These are phyloP conservation scores for Leguminivora glycinivorella DNA, from an alignment of 1,140 invertebrate genomes.

Conservation along the genomic window DNA sequence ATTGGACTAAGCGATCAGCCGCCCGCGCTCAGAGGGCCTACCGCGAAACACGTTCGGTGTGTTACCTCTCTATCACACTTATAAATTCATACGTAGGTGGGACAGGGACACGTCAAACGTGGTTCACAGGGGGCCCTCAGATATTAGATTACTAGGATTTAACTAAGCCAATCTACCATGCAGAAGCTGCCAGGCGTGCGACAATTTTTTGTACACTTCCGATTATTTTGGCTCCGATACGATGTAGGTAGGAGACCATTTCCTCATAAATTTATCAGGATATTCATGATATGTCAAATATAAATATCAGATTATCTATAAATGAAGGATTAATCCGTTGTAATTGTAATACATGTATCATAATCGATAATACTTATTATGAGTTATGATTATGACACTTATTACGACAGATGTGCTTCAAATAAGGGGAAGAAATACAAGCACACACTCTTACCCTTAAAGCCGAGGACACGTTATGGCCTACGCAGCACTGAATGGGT, in stretches of 20 bases:
- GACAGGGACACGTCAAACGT: too few species aligned
- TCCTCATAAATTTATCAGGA: too few species aligned
- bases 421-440: background rate
- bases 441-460: background rate
- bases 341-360: background rate
- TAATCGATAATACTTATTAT: slow-evolving; percentile 1
- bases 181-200: too few species aligned
- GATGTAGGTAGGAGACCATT: too few species aligned
- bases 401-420: background rate
- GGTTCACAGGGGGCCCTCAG: background rate
- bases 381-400: too few species aligned
- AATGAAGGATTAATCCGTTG: background rate
- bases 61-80: too few species aligned
- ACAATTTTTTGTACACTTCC: too few species aligned
- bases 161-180: background rate
- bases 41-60: too few species aligned
- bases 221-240: too few species aligned
- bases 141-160: slow-evolving; percentile 9
- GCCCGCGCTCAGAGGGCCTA: background rate
- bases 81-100: too few species aligned
- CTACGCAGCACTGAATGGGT: background rate
- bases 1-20: slow-evolving; percentile 10
- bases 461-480: background rate
- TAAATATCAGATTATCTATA: background rate
- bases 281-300: too few species aligned